These are phyloP conservation scores for Ophion ventricosus DNA, from an alignment of 2,888 invertebrate species.

Conservation along the genomic window DNA sequence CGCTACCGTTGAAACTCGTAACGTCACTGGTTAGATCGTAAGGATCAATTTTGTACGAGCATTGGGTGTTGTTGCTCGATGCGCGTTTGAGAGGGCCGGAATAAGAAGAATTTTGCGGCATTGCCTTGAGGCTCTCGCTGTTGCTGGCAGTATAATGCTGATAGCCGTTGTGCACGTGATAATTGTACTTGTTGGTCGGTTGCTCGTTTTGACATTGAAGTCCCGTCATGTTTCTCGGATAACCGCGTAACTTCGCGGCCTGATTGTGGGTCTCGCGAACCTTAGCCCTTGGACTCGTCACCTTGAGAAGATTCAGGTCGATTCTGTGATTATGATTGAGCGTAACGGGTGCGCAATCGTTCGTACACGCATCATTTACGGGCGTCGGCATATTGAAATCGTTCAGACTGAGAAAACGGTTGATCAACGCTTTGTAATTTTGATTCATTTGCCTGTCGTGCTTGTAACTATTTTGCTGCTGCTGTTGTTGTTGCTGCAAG, in stretches of 20 bases:
- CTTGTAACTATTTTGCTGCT: slow-evolving; percentile 72
- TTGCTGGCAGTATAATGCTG: slow-evolving; percentile 78
- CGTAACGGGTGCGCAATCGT: slow-evolving; percentile 72
- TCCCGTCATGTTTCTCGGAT: slow-evolving; percentile 75
- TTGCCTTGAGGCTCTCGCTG: slow-evolving; percentile 75
- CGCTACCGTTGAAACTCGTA: slow-evolving; percentile 70
- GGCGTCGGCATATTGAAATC: slow-evolving; percentile 73
- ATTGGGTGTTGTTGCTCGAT: slow-evolving; percentile 61
- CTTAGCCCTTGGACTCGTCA: slow-evolving; percentile 75
- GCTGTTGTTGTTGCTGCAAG: slow-evolving; percentile 69
- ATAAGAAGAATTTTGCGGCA: slow-evolving; percentile 74
- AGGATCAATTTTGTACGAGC: slow-evolving; percentile 76
- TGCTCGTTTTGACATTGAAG: slow-evolving; percentile 69
- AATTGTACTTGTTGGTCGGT: slow-evolving; percentile 76
- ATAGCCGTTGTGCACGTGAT: slow-evolving; percentile 75
- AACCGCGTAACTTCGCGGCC: slow-evolving; percentile 66
- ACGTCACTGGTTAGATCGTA: slow-evolving; percentile 76
- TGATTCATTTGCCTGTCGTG: slow-evolving; percentile 77
- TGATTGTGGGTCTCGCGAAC: slow-evolving; percentile 63
- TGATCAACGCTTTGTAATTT: slow-evolving; percentile 76
- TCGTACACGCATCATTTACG: slow-evolving; percentile 66
- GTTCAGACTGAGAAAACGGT: slow-evolving; percentile 73
- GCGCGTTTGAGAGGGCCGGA: slow-evolving; percentile 75
- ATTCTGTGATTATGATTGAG: slow-evolving; percentile 74
- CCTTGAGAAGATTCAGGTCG: slow-evolving; percentile 77